Base-by-base conservation (phyloP, 2,113 vertebrate species). In the Myocastor coypus region DNA sequence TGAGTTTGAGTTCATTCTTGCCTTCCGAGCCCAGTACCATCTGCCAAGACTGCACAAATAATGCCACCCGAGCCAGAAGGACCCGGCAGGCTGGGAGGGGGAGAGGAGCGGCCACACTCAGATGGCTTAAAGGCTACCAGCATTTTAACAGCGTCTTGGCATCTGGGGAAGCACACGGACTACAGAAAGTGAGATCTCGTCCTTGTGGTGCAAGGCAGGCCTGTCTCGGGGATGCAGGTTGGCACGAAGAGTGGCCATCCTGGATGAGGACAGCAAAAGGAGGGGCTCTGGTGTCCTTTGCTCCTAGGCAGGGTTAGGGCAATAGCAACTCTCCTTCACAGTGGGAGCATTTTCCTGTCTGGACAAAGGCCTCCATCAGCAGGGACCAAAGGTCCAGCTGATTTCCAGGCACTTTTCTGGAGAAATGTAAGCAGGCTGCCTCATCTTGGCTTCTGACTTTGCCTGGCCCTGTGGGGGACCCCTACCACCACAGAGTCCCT, bases 1-100 rank as follows among this genome's bases (percentile, higher is more conserved):
- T 87, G 69, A 77, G 17, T 69, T 77, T 63, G 92, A 89, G 95
- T 89, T 59, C 94, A 66, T 86, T 81, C 83, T 96, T 64, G 87
- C 87, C 92, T 87, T 83, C 55, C 55, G 68, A 95, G 73, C 93
- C 87, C 30, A 34, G 83, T n/a, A 28, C 94, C 94, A 85, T 89
- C 94, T 94, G 83, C 66, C 50, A 50, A 87, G 64, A 37, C 46
- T 55, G 83, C 66, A 83, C 66, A 73, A 87, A 83, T 40, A 83
- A 59, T 50, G n/a, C n/a, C 57, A 42, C 73, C 55, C 9, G 63
- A 92, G 80, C 75, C 59, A 28, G 50, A 13, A 59, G 73, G 87
- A 82, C 32, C 46, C 57, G 28, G 71, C 13, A 14, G 22, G 4
- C 82, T 24, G 93, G 92, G 24, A 7, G 5, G 40, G 89, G 69